phyloP scores from a whole-genome alignment of 2,113 vertebrate species.

The Prietella phreatophila region DNA sequence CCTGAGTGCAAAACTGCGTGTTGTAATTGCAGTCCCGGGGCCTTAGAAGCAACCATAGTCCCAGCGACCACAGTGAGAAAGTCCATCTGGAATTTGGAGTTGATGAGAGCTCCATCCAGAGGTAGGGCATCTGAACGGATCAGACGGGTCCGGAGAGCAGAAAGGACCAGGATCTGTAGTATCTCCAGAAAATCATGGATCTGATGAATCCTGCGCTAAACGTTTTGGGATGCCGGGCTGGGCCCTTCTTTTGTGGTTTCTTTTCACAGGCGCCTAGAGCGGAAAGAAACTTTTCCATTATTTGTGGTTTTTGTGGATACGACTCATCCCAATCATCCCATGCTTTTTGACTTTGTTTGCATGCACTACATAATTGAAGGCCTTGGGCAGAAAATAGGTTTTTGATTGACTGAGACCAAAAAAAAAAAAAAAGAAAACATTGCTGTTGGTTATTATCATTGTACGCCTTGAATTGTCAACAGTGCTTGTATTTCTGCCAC shows the following conservation, averaged over 20 bases:
- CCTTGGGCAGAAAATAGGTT: constrained; percentile 6
- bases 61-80: too few relatives aligned
- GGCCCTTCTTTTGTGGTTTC: constrained; percentile 63
- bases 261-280: constrained; percentile 58
- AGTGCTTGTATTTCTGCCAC: constrained; percentile 10
- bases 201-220: constrained; percentile 60
- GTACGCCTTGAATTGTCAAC: neutral
- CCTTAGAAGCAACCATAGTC: too few relatives aligned
- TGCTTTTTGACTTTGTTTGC: constrained; percentile 17
- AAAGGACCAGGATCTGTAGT: too few relatives aligned
- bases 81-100: too few relatives aligned
- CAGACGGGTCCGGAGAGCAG: too few relatives aligned
- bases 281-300: constrained; percentile 57
- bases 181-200: too few relatives aligned
- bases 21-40: too few relatives aligned
- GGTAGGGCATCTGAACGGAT: too few relatives aligned
- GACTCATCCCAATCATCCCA: constrained; percentile 56
- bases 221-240: constrained; percentile 56
- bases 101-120: too few relatives aligned
- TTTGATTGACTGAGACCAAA: neutral
- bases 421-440: neutral
- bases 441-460: neutral
- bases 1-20: too few relatives aligned
- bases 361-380: constrained; percentile 1
- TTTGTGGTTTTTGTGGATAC: constrained; percentile 63